Evolutionary conservation across 2,797 vertebrate genomes (phyloP).

Genomic region (Pseudocheirus occidentalis): DNA sequence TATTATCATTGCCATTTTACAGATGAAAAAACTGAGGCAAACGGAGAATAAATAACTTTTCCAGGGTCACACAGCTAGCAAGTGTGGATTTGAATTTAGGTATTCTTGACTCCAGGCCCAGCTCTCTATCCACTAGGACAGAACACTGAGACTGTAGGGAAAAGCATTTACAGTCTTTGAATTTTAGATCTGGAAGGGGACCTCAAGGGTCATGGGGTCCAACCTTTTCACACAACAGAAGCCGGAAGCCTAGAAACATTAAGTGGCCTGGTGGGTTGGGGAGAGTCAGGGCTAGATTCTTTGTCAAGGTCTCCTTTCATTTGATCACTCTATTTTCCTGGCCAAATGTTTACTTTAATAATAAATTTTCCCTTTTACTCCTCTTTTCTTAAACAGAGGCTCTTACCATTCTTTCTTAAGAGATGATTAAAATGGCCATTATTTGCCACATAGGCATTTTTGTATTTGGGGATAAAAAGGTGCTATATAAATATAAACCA

Average conservation of each 20-base stretch:
- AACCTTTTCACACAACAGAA: neutral
- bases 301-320: neutral
- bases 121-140: neutral
- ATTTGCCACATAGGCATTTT: neutral
- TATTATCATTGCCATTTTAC: neutral
- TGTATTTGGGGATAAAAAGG: conserved; percentile 20
- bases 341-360: conserved; percentile 19
- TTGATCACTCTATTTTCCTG: neutral
- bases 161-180: neutral
- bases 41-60: neutral
- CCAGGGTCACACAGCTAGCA: neutral
- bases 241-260: neutral
- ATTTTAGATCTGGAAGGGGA: neutral
- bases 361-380: conserved; percentile 18
- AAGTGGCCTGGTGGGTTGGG: neutral
- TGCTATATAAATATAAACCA: neutral
- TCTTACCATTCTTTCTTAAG: neutral
- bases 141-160: neutral
- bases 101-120: neutral
- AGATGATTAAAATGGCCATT: neutral
- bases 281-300: neutral
- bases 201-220: neutral
- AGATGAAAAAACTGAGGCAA: neutral
- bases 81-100: neutral
- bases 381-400: neutral